These are phyloP conservation scores for Cisticola juncidis DNA, from an alignment of 2,113 vertebrate genomes.

Conservation along the genomic window DNA sequence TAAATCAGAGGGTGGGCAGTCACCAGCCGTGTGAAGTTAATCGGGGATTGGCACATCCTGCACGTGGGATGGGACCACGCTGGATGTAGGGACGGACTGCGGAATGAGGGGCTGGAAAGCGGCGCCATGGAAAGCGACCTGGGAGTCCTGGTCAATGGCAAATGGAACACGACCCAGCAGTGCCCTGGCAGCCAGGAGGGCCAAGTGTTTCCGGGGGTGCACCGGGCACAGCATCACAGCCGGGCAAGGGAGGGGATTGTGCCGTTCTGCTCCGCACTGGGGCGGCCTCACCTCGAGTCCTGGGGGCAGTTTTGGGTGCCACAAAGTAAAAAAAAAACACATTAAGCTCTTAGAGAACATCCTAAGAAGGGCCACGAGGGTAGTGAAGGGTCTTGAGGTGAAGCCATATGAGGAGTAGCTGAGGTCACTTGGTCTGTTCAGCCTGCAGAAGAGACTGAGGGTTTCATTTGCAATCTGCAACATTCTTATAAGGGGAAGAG, in stretches of 20 bases:
- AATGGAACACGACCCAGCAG: background rate
- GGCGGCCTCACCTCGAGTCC: rapidly evolving
- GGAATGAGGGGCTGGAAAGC: background rate
- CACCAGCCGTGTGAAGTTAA: background rate
- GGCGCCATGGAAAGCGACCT: rapidly evolving
- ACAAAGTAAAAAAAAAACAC: background rate
- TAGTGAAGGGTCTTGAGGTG: background rate
- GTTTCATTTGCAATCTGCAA: background rate
- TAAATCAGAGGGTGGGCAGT: background rate
- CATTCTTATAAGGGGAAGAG: background rate
- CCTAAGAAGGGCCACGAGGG: rapidly evolving
- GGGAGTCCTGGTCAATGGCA: rapidly evolving
- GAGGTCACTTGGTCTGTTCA: background rate
- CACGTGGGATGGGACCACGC: rapidly evolving
- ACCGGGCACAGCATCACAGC: background rate
- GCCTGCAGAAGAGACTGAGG: background rate
- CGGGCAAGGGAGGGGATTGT: background rate
- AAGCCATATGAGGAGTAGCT: background rate
- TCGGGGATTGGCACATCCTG: background rate
- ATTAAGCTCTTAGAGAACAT: rapidly evolving
- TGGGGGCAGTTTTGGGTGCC: background rate
- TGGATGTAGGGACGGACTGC: background rate
- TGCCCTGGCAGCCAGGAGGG: background rate
- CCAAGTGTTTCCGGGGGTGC: rapidly evolving
- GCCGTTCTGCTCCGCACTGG: rapidly evolving